Percentiles rank a stretch among this genome's conserved stretches.
Conservation (phyloP, 1,140 invertebrate genomes). For the Papilio machaon region DNA sequence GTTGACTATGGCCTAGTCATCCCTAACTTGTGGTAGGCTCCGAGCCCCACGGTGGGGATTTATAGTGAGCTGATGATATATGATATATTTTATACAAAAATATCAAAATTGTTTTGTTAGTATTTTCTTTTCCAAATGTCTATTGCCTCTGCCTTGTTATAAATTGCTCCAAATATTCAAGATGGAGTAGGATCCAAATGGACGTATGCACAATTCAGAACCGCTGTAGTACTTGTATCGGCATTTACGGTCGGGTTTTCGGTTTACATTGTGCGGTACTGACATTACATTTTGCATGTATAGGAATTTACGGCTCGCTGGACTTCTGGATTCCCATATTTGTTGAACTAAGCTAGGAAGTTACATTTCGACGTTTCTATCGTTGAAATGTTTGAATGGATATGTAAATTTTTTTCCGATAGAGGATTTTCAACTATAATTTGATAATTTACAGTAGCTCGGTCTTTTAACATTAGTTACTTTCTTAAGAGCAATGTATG, state of each 20-base stretch:
- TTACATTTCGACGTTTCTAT: neutral
- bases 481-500: too few relatives aligned
- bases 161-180: slow-evolving; percentile 3
- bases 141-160: neutral
- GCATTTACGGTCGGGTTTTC: slow-evolving; percentile 10
- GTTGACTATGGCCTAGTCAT: too few relatives aligned
- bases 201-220: neutral
- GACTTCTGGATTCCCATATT: neutral
- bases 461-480: too few relatives aligned
- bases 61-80: too few relatives aligned
- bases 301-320: slow-evolving; percentile 7
- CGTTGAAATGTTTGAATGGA: too few relatives aligned
- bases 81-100: too few relatives aligned
- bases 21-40: too few relatives aligned
- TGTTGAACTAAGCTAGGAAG: neutral
- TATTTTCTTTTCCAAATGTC: neutral
- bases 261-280: slow-evolving; percentile 6
- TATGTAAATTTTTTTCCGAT: too few relatives aligned
- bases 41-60: too few relatives aligned
- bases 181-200: neutral
- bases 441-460: too few relatives aligned
- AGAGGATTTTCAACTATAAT: too few relatives aligned
- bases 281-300: neutral
- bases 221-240: neutral
- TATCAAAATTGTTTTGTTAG: neutral